Percentiles rank a stretch among this genome's conserved stretches.
Evolutionary conservation across 2,797 vertebrate species (phyloP).

Genomic region (Rhyacichthys aspro): DNA sequence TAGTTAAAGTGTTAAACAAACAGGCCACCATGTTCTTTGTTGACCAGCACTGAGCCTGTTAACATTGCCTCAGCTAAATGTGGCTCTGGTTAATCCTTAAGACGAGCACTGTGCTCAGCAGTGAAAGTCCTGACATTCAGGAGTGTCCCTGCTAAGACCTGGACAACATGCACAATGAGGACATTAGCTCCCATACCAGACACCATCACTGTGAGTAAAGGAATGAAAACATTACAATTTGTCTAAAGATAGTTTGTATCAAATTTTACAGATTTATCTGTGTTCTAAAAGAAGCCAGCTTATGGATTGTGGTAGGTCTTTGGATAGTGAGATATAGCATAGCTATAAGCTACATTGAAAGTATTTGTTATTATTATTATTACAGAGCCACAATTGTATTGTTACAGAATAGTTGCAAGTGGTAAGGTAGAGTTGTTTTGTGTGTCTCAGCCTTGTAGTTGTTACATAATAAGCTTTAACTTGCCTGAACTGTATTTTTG

Average conservation of each 20-base stretch:
- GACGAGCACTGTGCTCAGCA: conserved; percentile 48
- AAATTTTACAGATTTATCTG: too few relatives aligned
- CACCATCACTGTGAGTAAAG: conserved; percentile 63
- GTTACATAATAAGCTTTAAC: conserved; percentile 69
- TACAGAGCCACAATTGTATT: neutral
- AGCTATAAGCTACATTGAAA: too few relatives aligned
- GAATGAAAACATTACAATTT: neutral
- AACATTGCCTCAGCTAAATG: conserved; percentile 71
- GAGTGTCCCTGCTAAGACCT: conserved; percentile 28
- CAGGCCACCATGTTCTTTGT: conserved; percentile 3
- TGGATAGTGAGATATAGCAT: too few relatives aligned
- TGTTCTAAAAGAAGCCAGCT: too few relatives aligned
- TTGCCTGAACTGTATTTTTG: conserved; percentile 25
- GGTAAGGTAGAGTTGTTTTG: conserved; percentile 1
- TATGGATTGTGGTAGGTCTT: too few relatives aligned
- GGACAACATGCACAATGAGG: conserved; percentile 46
- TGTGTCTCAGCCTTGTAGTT: conserved; percentile 22
- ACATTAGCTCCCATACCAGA: conserved; percentile 18
- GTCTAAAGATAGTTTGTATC: too few relatives aligned
- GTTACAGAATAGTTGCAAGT: neutral
- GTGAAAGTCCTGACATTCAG: conserved; percentile 59
- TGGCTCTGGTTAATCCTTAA: conserved; percentile 76
- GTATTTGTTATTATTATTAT: neutral
- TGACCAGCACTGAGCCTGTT: conserved; percentile 25
- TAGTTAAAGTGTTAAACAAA: too few relatives aligned